Evolutionary conservation across 2,888 invertebrate genomes (phyloP).

Genomic region (Prosapia bicincta): DNA sequence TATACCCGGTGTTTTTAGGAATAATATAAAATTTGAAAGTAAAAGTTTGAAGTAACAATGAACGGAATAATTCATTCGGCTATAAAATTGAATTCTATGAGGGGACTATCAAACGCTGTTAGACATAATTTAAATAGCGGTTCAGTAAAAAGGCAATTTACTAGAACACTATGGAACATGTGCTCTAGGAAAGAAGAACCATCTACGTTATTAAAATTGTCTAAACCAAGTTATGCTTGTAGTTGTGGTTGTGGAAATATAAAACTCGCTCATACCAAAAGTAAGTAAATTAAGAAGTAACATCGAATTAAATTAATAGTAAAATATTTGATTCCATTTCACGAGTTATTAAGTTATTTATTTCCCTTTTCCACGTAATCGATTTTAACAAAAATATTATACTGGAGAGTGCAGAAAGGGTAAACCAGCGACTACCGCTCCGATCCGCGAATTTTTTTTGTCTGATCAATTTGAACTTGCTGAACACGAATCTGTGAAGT

Average conservation of each 20-base stretch:
- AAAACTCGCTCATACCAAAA: constrained; percentile 63
- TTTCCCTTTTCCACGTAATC: no score
- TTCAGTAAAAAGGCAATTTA: constrained; percentile 60
- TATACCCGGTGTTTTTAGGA: no score
- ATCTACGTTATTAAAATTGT: constrained; percentile 45
- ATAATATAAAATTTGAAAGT: no score
- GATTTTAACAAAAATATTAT: no score
- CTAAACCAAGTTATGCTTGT: constrained; percentile 60
- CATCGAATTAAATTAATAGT: no score
- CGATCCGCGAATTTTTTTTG: no score
- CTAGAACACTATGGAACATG: constrained; percentile 72
- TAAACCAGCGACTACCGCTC: no score
- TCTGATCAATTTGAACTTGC: no score
- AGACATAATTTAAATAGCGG: constrained; percentile 35
- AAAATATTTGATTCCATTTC: no score
- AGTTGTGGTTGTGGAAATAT: constrained; percentile 64
- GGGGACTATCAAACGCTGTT: constrained; percentile 15
- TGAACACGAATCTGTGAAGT: no score
- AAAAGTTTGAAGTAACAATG: not conserved
- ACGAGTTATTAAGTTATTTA: no score
- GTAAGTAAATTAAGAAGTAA: constrained; percentile 50
- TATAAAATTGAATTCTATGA: constrained; percentile 12
- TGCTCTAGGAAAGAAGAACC: constrained; percentile 48
- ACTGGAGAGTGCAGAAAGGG: no score
- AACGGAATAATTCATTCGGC: constrained; percentile 19